Conservation (phyloP, 2,797 vertebrate genomes). For the Synanceia verrucosa region DNA sequence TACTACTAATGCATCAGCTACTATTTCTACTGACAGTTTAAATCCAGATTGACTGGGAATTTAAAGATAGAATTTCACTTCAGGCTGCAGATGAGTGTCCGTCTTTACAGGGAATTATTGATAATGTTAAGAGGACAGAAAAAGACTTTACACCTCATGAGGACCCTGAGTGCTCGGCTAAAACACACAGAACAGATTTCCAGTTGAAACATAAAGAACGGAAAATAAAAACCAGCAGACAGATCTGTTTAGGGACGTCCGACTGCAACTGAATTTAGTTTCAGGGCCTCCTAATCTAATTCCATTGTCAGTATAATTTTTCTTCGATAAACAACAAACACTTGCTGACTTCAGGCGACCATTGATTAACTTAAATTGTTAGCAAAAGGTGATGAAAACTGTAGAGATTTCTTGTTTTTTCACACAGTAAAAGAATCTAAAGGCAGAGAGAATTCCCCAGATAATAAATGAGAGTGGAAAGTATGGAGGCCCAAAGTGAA, state of each 20-base stretch:
- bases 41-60: background rate
- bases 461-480: background rate
- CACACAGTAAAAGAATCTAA: background rate
- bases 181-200: background rate
- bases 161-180: slow-evolving; percentile 27
- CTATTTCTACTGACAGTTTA: background rate
- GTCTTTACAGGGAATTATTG: background rate
- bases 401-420: background rate
- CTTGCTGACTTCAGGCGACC: background rate
- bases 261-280: background rate
- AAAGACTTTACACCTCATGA: background rate
- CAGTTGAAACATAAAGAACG: background rate
- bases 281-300: background rate
- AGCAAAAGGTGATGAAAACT: background rate
- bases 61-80: background rate
- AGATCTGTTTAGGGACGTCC: background rate
- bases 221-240: background rate
- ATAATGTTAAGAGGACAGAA: background rate
- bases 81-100: background rate
- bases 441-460: background rate
- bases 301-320: background rate
- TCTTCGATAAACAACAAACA: background rate
- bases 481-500: background rate
- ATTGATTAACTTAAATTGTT: background rate
- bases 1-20: background rate